Evolutionary conservation across 2,797 vertebrate genomes (phyloP).

Genomic region (Peromyscus attwateri): DNA sequence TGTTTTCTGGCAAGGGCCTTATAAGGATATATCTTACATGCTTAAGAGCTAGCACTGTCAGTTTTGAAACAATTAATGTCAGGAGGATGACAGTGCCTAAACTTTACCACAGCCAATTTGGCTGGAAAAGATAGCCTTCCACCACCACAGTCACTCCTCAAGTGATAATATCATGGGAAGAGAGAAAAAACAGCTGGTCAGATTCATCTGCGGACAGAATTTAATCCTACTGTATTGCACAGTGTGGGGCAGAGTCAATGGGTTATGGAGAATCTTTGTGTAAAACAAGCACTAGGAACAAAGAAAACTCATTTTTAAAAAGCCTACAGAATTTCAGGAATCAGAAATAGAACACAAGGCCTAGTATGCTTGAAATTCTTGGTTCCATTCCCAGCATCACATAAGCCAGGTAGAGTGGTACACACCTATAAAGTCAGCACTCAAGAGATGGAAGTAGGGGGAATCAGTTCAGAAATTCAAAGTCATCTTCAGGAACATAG

Average conservation of each 20-base stretch:
- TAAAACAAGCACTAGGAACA: neutral
- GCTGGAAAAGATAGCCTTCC: conserved; percentile 1
- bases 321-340: neutral
- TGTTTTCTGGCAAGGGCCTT: neutral
- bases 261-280: neutral
- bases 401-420: neutral
- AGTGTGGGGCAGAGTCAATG: neutral
- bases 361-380: neutral
- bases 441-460: neutral
- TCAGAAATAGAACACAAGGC: neutral
- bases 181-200: conserved; percentile 47
- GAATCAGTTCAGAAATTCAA: neutral
- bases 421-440: neutral
- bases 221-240: conserved; percentile 21
- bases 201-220: conserved; percentile 52
- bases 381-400: neutral
- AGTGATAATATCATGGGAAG: conserved; percentile 1
- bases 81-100: neutral
- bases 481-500: neutral
- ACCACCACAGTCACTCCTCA: neutral
- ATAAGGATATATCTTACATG: neutral
- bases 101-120: neutral
- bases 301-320: neutral
- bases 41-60: neutral
- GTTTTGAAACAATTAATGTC: neutral